Percentiles rank a stretch among this genome's conserved stretches.
These are phyloP conservation scores for Gambelia wislizenii DNA, from an alignment of 2,797 vertebrate species.

Conservation along the genomic window DNA sequence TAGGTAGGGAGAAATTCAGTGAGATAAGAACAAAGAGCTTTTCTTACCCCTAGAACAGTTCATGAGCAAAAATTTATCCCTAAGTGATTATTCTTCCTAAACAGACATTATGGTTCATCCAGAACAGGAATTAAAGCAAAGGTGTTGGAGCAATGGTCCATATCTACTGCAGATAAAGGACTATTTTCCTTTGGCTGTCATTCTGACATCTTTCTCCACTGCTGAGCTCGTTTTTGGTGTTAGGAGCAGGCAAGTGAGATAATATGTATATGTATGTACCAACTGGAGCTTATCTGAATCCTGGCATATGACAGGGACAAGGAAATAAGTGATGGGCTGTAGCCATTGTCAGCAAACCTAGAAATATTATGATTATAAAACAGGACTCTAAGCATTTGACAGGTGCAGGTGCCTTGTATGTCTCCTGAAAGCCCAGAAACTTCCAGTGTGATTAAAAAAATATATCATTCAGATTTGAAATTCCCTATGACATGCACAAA, in stretches of 20 bases:
- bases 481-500: conserved; percentile 40
- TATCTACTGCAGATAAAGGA: neutral
- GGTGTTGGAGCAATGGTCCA: neutral
- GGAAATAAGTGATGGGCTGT: neutral
- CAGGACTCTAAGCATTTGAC: neutral
- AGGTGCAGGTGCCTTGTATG: conserved; percentile 30
- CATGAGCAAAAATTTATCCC: conserved; percentile 18
- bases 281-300: conserved; percentile 6
- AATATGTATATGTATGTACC: neutral
- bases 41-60: neutral
- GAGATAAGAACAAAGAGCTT: neutral
- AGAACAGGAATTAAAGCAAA: neutral
- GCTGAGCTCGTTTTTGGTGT: neutral
- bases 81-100: conserved; percentile 30
- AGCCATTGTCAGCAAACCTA: neutral
- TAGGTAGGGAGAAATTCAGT: too few species aligned
- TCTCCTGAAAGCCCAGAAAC: conserved; percentile 25
- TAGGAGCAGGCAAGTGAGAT: neutral
- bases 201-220: conserved; percentile 23
- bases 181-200: neutral
- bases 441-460: conserved; percentile 25
- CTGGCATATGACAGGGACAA: neutral
- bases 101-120: neutral
- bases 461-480: conserved; percentile 54
- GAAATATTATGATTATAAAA: neutral